Evolutionary conservation across 1,140 invertebrate genomes (phyloP).

Genomic region (Tetragnatha versicolor): DNA sequence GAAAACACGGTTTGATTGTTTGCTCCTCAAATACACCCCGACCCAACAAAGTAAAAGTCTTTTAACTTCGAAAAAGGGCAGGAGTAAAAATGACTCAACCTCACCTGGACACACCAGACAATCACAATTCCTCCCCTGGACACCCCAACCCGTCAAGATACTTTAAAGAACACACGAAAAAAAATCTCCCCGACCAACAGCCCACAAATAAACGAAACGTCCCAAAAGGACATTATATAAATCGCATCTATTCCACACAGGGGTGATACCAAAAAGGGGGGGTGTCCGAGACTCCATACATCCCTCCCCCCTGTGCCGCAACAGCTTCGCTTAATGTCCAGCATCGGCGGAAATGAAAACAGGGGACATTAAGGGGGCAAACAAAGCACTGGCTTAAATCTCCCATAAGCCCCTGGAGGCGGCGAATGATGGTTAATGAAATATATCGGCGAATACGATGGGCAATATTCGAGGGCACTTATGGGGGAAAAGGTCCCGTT

Average conservation of each 20-base stretch:
- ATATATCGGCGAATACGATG: slow-evolving; percentile 41
- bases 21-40: no score
- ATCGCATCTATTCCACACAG: slow-evolving; percentile 13
- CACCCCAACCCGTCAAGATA: no score
- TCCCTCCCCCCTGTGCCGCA: background rate
- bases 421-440: slow-evolving; percentile 34
- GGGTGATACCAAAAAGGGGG: background rate
- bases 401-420: slow-evolving; percentile 22
- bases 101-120: no score
- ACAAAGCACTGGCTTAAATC: slow-evolving; percentile 41
- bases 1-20: no score
- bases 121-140: no score
- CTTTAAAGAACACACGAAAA: no score
- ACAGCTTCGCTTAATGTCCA: slow-evolving; percentile 37
- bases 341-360: slow-evolving; percentile 45
- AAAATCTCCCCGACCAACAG: no score
- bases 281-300: background rate
- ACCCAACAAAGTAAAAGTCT: no score
- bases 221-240: slow-evolving; percentile 30
- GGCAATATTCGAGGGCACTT: slow-evolving; percentile 15
- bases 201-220: slow-evolving; percentile 21
- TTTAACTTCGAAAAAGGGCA: no score
- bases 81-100: no score
- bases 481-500: background rate
- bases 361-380: slow-evolving; percentile 26